Evolutionary conservation across 2,113 vertebrate genomes (phyloP).

Genomic region (Takifugu flavidus): DNA sequence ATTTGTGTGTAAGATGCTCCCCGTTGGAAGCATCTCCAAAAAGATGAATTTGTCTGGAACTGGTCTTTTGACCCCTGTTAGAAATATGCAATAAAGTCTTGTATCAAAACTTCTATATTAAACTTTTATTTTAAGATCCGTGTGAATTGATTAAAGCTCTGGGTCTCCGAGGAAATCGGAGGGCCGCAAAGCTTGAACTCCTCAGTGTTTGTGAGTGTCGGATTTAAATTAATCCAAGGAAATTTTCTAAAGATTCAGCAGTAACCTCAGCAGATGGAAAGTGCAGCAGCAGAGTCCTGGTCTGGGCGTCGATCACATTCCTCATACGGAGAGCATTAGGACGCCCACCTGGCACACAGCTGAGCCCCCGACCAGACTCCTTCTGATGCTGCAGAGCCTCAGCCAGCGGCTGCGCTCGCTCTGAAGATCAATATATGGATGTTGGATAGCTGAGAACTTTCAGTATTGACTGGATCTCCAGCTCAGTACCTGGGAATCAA

Average conservation of each 20-base stretch:
- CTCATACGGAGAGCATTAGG: slow-evolving; percentile 75
- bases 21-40: slow-evolving; percentile 34
- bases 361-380: slow-evolving; percentile 30
- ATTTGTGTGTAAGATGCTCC: slow-evolving; percentile 16
- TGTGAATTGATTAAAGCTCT: too few relatives aligned
- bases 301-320: slow-evolving; percentile 62
- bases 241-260: not conserved
- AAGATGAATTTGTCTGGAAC: slow-evolving; percentile 42
- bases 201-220: not conserved
- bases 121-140: not conserved
- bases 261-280: slow-evolving; percentile 32
- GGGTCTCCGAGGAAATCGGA: not conserved
- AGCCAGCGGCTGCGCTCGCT: not conserved
- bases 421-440: not conserved
- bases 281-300: slow-evolving; percentile 43
- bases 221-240: not conserved
- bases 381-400: slow-evolving; percentile 12
- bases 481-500: too few relatives aligned
- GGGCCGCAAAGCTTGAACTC: not conserved
- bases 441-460: too few relatives aligned
- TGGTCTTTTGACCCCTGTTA: slow-evolving; percentile 53
- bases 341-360: slow-evolving; percentile 31
- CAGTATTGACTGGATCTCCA: too few relatives aligned
- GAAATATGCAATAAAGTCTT: slow-evolving; percentile 78
- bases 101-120: slow-evolving; percentile 31